Evolutionary conservation across 2,888 invertebrate genomes (phyloP).

Genomic region (Rhodophaea formosa): DNA sequence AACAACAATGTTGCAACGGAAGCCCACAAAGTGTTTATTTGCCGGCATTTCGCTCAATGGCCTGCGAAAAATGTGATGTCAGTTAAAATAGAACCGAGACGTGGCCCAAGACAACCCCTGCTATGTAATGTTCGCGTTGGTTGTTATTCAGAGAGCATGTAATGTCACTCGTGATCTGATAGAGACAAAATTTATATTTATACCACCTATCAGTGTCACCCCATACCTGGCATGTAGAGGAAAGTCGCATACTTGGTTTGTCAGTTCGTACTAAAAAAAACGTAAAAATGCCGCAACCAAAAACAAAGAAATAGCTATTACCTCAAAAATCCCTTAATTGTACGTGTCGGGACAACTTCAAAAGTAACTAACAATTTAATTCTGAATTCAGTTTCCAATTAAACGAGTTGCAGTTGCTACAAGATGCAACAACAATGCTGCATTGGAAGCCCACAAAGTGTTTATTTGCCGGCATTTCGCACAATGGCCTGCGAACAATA

Average conservation of each 20-base stretch:
- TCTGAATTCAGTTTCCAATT: neutral
- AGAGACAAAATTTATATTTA: too few species aligned
- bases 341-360: too few species aligned
- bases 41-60: constrained; percentile 5
- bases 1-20: neutral
- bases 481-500: constrained; percentile 7
- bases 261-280: too few species aligned
- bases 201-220: too few species aligned
- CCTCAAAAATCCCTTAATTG: too few species aligned
- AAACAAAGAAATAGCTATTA: too few species aligned
- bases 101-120: neutral
- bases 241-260: too few species aligned
- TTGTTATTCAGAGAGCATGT: too few species aligned
- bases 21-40: constrained; percentile 9
- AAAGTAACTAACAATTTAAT: too few species aligned
- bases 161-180: too few species aligned
- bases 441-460: constrained; percentile 4
- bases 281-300: too few species aligned
- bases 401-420: neutral
- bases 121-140: neutral
- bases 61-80: neutral
- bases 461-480: constrained; percentile 6
- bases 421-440: neutral
- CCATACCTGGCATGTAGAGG: too few species aligned
- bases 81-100: constrained; percentile 3